Base-by-base conservation (phyloP, 1,140 invertebrate genomes). In the Cydia fagiglandana region DNA sequence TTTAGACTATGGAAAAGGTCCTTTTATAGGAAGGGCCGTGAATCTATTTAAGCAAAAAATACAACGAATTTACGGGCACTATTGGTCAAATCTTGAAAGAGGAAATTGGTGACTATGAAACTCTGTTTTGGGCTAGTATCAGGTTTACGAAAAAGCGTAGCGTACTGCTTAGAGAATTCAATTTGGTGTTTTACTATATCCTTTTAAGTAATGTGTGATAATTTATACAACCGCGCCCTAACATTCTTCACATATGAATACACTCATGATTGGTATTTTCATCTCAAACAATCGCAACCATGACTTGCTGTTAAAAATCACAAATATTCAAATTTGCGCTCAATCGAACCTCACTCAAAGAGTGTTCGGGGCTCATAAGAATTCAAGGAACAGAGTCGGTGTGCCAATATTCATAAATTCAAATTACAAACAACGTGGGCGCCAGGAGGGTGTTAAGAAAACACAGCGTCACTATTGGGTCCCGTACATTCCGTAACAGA, bases 361-460 rank as follows among this genome's bases (percentile, higher is more conserved):
- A 76, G 75, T 73, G 77, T 82, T 78, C 79, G 78, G 50, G 50
- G 75, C 75, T 78, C 74, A 79, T 76, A 78, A 79, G 81, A 83
- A 83, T 81, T 80, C 82, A 78, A 79, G 73, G 76, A 81, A 79
- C 77, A 79, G 73, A 77, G 75, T 79, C 66, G 15, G 34, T 66
- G 45, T 77, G 50, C 76, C 85, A 83, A 84, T 86, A 86, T 86
- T 86, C 83, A 87, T 83, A 83, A 76, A 82, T 77, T 80, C 80
- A 79, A 78, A 82, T 77, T 75, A 76, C 79, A 81, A 83, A 83
- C 76, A 75, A 75, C 76, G 50, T 75, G 79, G 77, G 81, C 82
- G 77, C 78, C 78, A 82, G 80, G 77, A 79, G 78, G 38, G 75
- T 77, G 79, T 81, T 84, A 24, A 12, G 24, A 61, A 61, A 61